phyloP scores from a whole-genome alignment of 1,140 invertebrate species.

The Dufourea novaeangliae region DNA sequence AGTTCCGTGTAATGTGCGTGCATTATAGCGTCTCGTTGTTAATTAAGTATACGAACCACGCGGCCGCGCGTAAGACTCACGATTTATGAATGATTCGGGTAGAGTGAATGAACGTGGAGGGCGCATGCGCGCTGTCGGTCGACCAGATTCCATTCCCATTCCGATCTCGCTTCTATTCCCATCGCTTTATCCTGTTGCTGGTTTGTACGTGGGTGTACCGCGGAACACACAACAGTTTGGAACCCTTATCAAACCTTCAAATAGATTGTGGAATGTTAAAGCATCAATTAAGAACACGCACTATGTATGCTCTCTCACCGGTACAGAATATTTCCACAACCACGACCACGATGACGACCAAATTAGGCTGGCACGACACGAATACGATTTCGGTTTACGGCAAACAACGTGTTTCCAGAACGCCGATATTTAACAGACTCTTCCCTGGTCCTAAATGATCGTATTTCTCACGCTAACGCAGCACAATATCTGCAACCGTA shows the following conservation, averaged over 20 bases:
- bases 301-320: constrained; percentile 10
- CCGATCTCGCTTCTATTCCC: constrained; percentile 52
- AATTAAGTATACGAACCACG: too few species aligned
- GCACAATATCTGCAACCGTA: too few species aligned
- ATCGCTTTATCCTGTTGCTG: constrained; percentile 50
- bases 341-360: background rate
- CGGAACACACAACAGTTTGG: constrained; percentile 40
- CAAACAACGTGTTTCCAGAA: background rate
- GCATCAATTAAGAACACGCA: background rate
- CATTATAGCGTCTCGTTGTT: constrained; percentile 8
- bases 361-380: constrained; percentile 6
- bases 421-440: background rate
- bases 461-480: too few species aligned
- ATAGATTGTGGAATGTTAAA: background rate
- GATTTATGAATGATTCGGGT: constrained; percentile 62
- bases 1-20: background rate
- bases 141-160: constrained; percentile 61
- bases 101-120: constrained; percentile 59
- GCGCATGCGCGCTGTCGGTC: constrained; percentile 32
- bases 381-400: background rate
- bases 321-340: constrained; percentile 29
- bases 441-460: constrained; percentile 8
- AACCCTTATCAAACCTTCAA: constrained; percentile 5
- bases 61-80: constrained; percentile 6
- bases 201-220: constrained; percentile 3